Base-by-base conservation (phyloP, 2,888 invertebrate species). In the Polylopha cassiicola region DNA sequence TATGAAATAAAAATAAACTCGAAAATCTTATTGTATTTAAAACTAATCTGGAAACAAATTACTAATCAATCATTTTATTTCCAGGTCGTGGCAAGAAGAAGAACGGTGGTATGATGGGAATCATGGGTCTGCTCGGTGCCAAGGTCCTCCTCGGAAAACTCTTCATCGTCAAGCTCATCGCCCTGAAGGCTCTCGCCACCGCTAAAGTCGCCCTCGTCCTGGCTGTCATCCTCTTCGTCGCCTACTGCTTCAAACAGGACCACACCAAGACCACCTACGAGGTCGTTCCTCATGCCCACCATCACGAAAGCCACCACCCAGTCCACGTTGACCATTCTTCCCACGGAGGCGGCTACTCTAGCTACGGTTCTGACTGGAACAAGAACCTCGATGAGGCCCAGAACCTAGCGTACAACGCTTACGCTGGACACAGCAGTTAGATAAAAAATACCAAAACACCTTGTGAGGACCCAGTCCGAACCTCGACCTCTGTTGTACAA, bases 151-250 rank as follows among this genome's bases (percentile, higher is more conserved):
- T 85, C 30, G 82, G 82, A 3, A 85, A 85, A 32, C 88, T 95
- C 38, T 86, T 94, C 72, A 92, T 93, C 69, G 82, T 94, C 62
- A 95, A 95, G 74, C 84, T 94, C 22, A 86, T 94, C 45, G 93
- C 94, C 5, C 89, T 95, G 73, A 95, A 95, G 75, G 94, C 94
- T 4, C 86, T 95, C 41, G 87, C 94, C 24, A 89, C 94, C 47
- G 94, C 93, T 53, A 95, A 95, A 84, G 89, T 94, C 51, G 94
- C 94, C 0, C 76, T 95, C 4, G 87, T 93, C 49, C 87, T 95
- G 22, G 90, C 92, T 21, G 89, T 88, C 37, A 89, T 94, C 52
- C 90, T 94, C 55, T 76, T 84, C 50, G 73, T 76, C 0, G 84
- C 84, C 1, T 80, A 70, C 62, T 82, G 84, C 43, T 46, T 85